Evolutionary conservation across 1,140 invertebrate species (phyloP).

Genomic region (Physella acuta): DNA sequence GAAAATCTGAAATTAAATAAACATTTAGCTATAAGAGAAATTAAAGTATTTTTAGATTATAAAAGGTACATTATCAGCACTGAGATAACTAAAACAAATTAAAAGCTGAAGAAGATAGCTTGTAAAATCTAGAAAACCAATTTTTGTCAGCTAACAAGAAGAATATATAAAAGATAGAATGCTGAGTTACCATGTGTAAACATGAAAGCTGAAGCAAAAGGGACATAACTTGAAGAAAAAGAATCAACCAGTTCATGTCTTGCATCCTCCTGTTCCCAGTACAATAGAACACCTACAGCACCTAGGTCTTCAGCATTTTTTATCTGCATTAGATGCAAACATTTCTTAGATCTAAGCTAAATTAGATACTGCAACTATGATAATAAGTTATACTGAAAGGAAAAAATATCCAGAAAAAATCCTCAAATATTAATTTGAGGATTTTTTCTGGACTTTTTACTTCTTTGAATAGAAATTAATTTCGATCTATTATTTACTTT

Average conservation of each 20-base stretch:
- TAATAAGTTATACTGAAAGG: not conserved
- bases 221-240: slow-evolving; percentile 21
- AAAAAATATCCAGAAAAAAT: not conserved
- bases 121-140: not conserved
- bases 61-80: not conserved
- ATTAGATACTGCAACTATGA: too few relatives aligned
- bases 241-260: slow-evolving; percentile 3
- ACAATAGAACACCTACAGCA: slow-evolving; percentile 25
- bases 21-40: not conserved
- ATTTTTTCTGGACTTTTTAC: not conserved
- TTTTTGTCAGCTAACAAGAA: not conserved
- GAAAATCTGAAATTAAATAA: slow-evolving; percentile 10
- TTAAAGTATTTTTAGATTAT: not conserved
- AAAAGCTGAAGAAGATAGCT: not conserved
- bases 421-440: not conserved
- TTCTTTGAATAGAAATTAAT: not conserved
- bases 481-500: not conserved
- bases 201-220: slow-evolving; percentile 28
- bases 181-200: slow-evolving; percentile 5
- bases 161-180: not conserved
- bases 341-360: too few relatives aligned
- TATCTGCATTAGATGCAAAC: slow-evolving; percentile 14
- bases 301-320: slow-evolving; percentile 19
- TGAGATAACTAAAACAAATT: not conserved
- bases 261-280: slow-evolving; percentile 28